A percentile compares a stretch with the other conserved stretches of the same genome.
These are phyloP conservation scores for Melipona beecheii DNA, from an alignment of 2,888 invertebrate genomes.

Conservation along the genomic window DNA sequence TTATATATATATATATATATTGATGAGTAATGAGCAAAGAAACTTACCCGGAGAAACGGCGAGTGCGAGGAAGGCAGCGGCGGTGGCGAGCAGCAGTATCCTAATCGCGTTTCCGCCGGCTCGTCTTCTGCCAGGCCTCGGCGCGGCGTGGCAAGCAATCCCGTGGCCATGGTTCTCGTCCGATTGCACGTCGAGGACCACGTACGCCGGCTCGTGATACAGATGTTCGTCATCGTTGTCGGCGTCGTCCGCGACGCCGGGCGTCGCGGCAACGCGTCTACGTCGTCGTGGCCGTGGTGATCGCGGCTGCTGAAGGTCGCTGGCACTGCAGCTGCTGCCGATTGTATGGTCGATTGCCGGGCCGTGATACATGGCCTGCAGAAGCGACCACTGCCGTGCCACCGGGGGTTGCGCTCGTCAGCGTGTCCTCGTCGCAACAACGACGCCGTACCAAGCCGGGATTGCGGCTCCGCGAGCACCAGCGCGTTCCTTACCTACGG, in stretches of 20 bases:
- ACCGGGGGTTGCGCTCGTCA: constrained; percentile 81
- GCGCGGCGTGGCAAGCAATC: constrained; percentile 49
- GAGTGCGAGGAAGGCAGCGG: constrained; percentile 78
- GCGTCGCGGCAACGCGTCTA: constrained; percentile 56
- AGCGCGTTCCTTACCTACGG: constrained; percentile 71
- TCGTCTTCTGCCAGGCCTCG: constrained; percentile 68
- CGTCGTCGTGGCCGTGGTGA: constrained; percentile 57
- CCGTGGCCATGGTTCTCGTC: neutral
- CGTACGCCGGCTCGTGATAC: constrained; percentile 56
- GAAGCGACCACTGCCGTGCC: constrained; percentile 76
- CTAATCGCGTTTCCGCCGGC: constrained; percentile 64
- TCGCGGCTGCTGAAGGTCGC: constrained; percentile 66
- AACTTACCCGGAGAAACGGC: constrained; percentile 78
- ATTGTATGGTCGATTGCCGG: constrained; percentile 69
- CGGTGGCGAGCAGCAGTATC: constrained; percentile 71
- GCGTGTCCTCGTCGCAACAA: constrained; percentile 76
- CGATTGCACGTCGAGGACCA: constrained; percentile 61
- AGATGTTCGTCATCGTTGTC: constrained; percentile 62
- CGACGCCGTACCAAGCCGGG: constrained; percentile 53
- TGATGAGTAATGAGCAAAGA: too few relatives aligned
- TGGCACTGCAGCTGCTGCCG: constrained; percentile 72
- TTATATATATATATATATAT: too few relatives aligned
- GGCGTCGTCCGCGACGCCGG: constrained; percentile 57
- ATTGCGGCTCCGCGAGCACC: constrained; percentile 65
- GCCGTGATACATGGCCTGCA: constrained; percentile 76